Evolutionary conservation across 2,113 vertebrate species (phyloP).

Genomic region (Oncorhynchus mykiss): DNA sequence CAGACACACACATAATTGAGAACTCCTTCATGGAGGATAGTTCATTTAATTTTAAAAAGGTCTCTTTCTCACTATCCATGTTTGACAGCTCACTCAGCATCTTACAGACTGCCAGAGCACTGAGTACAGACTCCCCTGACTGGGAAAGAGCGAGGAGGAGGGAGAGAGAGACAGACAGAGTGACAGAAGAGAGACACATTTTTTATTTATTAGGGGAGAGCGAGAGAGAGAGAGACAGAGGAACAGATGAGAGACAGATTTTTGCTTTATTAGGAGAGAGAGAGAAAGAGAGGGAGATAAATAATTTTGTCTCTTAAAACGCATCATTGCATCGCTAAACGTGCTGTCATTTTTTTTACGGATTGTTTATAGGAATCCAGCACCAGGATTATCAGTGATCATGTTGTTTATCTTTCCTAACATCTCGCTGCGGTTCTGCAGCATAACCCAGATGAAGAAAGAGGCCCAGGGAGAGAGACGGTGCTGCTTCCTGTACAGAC

Average conservation of each 20-base stretch:
- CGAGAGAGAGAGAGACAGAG: too few relatives aligned
- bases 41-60: not conserved
- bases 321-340: too few relatives aligned
- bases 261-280: too few relatives aligned
- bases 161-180: not conserved
- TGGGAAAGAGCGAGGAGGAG: slow-evolving; percentile 35
- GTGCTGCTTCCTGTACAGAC: slow-evolving; percentile 22
- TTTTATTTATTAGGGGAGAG: too few relatives aligned
- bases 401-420: slow-evolving; percentile 43
- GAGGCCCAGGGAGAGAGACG: slow-evolving; percentile 74
- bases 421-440: slow-evolving; percentile 82
- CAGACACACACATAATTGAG: slow-evolving; percentile 50
- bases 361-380: too few relatives aligned
- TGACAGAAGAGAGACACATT: too few relatives aligned
- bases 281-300: too few relatives aligned
- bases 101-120: slow-evolving; percentile 76
- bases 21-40: slow-evolving; percentile 73
- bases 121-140: slow-evolving; percentile 79
- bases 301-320: too few relatives aligned
- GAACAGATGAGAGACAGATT: too few relatives aligned
- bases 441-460: slow-evolving; percentile 83
- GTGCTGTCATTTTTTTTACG: too few relatives aligned
- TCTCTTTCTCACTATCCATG: slow-evolving; percentile 74
- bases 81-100: slow-evolving; percentile 80
- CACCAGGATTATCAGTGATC: too few relatives aligned